Evolutionary conservation across 2,113 vertebrate genomes (phyloP).

Genomic region (Phalacrocorax pelagicus): DNA sequence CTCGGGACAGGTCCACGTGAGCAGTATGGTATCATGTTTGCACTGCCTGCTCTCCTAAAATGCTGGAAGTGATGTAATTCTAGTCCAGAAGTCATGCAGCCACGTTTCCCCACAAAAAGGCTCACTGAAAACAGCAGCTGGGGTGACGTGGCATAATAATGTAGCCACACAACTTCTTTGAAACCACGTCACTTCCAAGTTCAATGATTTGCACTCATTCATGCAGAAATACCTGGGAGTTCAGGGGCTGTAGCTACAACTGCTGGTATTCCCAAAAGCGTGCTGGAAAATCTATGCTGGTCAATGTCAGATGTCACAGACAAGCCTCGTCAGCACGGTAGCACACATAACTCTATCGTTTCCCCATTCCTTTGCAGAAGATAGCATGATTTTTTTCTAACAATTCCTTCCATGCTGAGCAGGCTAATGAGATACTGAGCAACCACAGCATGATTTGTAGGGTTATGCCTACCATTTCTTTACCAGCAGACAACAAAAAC

Average conservation of each 20-base stretch:
- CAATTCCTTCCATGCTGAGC: background rate
- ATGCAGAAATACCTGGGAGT: background rate
- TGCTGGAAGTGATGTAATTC: background rate
- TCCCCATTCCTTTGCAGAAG: background rate
- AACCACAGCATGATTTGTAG: background rate
- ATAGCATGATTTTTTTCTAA: background rate
- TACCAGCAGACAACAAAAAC: slow-evolving; percentile 4
- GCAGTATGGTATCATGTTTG: background rate
- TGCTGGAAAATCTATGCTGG: background rate
- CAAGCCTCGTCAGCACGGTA: background rate
- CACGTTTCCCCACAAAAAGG: background rate
- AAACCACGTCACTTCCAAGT: background rate
- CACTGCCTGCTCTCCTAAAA: background rate
- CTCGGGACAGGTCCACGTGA: background rate
- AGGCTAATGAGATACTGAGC: background rate
- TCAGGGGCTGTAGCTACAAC: background rate
- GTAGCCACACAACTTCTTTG: background rate
- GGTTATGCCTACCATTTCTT: background rate
- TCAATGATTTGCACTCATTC: slow-evolving; percentile 6
- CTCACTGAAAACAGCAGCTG: background rate
- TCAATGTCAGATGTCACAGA: background rate
- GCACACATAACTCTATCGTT: background rate
- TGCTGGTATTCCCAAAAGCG: background rate
- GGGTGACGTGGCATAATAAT: background rate
- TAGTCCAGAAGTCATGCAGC: background rate